Conservation (phyloP, 2,113 vertebrate genomes). For the Laticauda laticaudata region DNA sequence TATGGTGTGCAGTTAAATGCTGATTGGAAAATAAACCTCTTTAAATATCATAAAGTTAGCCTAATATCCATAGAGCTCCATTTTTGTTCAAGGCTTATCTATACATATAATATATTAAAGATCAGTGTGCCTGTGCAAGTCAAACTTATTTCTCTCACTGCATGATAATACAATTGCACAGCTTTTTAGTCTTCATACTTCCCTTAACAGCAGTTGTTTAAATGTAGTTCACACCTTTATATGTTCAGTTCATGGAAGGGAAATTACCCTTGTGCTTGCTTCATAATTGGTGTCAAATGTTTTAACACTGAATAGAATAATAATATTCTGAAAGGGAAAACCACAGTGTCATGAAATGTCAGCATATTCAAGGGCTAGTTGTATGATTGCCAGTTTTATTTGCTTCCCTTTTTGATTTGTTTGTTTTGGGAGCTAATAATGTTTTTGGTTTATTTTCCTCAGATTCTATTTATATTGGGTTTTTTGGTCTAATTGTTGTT, state of each 20-base stretch:
- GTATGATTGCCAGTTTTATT: background rate
- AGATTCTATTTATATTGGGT: background rate
- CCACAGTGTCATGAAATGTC: background rate
- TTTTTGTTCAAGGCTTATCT: background rate
- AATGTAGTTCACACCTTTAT: background rate
- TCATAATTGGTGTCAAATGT: background rate
- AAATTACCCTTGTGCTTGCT: background rate
- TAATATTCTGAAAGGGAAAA: background rate
- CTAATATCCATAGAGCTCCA: conserved; percentile 4
- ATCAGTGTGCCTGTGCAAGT: background rate
- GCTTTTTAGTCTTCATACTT: background rate
- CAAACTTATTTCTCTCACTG: background rate
- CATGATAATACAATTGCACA: background rate
- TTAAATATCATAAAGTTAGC: background rate
- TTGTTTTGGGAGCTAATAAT: background rate
- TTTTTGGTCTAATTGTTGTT: background rate
- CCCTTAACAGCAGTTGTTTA: background rate
- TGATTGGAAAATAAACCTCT: conserved; percentile 21
- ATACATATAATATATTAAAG: background rate
- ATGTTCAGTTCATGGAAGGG: background rate
- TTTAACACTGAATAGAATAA: background rate
- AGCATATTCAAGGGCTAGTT: background rate
- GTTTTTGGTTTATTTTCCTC: background rate
- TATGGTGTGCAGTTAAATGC: conserved; percentile 36
- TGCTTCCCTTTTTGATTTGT: background rate